Evolutionary conservation across 2,888 invertebrate genomes (phyloP), one percentile per base, ranked within the genome.

Genomic region (Coelopa pilipes): DNA sequence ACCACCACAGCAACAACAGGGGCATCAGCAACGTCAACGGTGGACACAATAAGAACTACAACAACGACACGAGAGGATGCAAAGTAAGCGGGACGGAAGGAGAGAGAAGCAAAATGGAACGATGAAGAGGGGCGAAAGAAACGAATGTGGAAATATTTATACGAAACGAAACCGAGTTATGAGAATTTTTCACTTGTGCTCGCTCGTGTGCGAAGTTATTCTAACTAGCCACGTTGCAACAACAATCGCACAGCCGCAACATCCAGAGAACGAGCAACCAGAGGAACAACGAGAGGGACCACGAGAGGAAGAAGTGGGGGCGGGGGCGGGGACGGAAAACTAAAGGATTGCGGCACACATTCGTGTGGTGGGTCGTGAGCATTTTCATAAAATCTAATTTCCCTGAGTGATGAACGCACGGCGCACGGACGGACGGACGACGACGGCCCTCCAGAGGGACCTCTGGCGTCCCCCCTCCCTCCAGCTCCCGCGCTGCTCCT

Each of bases 181-280:
- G 71, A 63, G 53, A 71, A 71, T 71, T 63, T 71, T 71, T 71
- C 71, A 71, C 71, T 71, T 71, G n/a, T 71, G 71, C 45, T 45
- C 71, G 21, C 46, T 71, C 71, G 71, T 71, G 71, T 65, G 63
- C 21, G 46, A 63, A 71, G 71, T 71, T 65, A 63, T 71, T 71
- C 65, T 45, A 53, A 63, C 63, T 71, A 65, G 71, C 71, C 65
- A 63, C 55, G 24, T 53, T 53, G 7, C 34, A 34, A 34, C 34
- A 34, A 7, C 21, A 50, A 55, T 15, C 15, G 21, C 67, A 53
- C 34, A 55, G 15, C 34, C 34, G 24, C 24, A 24, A 53, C n/a
- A 34, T 53, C 17, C 15, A 67, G 34, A 21, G 11, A 15, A 34
- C 53, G 15, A 67, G n/a, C 15, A 55, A 66, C 67, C 13, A 53